These are phyloP conservation scores for Zoanthus gigantus DNA, from an alignment of 92 coral and sea anemone genomes.

Conservation along the genomic window DNA sequence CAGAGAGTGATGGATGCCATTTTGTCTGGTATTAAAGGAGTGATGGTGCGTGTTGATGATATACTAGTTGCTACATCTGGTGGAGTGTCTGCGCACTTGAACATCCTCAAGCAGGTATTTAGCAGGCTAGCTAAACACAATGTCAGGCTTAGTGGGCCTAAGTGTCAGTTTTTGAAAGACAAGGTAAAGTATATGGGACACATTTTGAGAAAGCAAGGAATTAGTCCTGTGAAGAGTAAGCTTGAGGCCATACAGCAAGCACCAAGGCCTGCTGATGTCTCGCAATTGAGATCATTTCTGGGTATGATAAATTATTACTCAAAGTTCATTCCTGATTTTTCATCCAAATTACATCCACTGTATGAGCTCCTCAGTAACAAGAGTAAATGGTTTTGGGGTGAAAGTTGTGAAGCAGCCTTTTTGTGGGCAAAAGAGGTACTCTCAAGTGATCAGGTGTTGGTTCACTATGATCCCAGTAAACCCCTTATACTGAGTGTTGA, in stretches of 20 bases:
- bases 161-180: slow-evolving; percentile 42
- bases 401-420: slow-evolving; percentile 47
- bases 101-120: slow-evolving; percentile 54
- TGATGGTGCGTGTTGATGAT: slow-evolving; percentile 64
- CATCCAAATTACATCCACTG: slow-evolving; percentile 57
- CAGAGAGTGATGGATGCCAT: slow-evolving; percentile 56
- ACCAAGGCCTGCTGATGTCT: slow-evolving; percentile 54
- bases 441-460: slow-evolving; percentile 59
- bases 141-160: slow-evolving; percentile 47
- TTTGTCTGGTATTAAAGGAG: slow-evolving; percentile 61
- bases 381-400: slow-evolving; percentile 32
- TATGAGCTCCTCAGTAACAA: slow-evolving; percentile 62
- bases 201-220: slow-evolving; percentile 47
- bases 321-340: slow-evolving; percentile 54
- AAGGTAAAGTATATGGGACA: slow-evolving; percentile 29
- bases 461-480: slow-evolving; percentile 51
- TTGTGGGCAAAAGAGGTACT: slow-evolving; percentile 53
- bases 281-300: slow-evolving; percentile 53
- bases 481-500: slow-evolving; percentile 51
- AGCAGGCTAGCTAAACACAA: slow-evolving; percentile 44
- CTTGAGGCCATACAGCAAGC: slow-evolving; percentile 46
- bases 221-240: slow-evolving; percentile 54
- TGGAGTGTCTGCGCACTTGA: slow-evolving; percentile 52
- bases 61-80: slow-evolving; percentile 56
- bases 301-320: slow-evolving; percentile 49